phyloP scores from a whole-genome alignment of 2,113 vertebrate genomes.

The Notothenia coriiceps region DNA sequence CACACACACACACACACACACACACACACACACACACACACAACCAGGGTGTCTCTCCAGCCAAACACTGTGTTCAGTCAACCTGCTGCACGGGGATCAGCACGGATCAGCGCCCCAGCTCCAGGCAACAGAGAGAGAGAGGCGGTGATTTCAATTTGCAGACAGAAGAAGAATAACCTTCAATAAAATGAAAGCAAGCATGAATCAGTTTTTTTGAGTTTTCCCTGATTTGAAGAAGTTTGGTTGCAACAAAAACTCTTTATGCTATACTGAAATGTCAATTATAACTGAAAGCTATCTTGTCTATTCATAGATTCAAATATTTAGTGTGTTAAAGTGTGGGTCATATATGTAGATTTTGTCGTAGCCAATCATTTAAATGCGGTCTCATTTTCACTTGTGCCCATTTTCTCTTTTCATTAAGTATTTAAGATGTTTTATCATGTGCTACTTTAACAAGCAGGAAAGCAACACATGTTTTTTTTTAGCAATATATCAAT shows the following conservation, averaged over 20 bases:
- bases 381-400: background rate
- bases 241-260: background rate
- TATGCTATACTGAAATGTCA: background rate
- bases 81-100: conserved; percentile 40
- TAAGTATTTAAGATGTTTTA: background rate
- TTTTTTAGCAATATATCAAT: background rate
- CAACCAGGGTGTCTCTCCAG: conserved; percentile 3
- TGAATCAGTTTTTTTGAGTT: background rate
- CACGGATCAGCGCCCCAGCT: conserved; percentile 19
- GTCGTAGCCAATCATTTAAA: background rate
- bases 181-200: background rate
- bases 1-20: background rate
- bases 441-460: background rate
- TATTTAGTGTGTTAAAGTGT: background rate
- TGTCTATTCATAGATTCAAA: background rate
- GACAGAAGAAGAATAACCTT: conserved; percentile 10
- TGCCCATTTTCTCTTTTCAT: too few relatives aligned
- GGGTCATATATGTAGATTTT: background rate
- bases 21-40: conserved; percentile 3
- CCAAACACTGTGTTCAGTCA: conserved; percentile 43
- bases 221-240: background rate
- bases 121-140: background rate
- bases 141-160: conserved; percentile 21
- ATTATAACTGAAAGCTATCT: background rate
- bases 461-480: background rate